Evolutionary conservation across 1,140 invertebrate genomes (phyloP).

Genomic region (Neuroterus valhalla): DNA sequence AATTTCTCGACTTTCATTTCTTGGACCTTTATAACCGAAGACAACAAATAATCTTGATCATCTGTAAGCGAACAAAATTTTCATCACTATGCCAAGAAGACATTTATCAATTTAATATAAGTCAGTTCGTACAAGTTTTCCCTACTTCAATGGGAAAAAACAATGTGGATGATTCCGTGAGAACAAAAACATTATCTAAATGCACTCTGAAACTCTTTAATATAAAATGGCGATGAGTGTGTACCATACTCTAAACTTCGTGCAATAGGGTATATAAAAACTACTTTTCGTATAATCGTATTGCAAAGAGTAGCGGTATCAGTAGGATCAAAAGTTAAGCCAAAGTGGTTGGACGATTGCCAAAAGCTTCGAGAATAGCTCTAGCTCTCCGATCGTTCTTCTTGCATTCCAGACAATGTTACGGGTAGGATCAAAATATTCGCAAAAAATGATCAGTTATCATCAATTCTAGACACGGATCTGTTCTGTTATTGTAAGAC

Average conservation of each 20-base stretch:
- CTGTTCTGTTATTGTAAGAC: neutral
- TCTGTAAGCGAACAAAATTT: too few relatives aligned
- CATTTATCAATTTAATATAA: too few relatives aligned
- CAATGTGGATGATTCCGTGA: too few relatives aligned
- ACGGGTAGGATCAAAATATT: slow-evolving; percentile 7
- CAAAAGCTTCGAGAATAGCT: neutral
- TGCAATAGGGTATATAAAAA: neutral
- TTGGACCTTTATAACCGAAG: too few relatives aligned
- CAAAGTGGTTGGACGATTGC: neutral
- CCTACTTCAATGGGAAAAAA: too few relatives aligned
- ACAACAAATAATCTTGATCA: too few relatives aligned
- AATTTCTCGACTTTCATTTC: too few relatives aligned
- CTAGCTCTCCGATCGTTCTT: neutral
- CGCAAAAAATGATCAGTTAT: slow-evolving; percentile 7
- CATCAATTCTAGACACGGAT: slow-evolving; percentile 8
- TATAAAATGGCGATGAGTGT: neutral
- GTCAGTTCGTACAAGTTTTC: too few relatives aligned
- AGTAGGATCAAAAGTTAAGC: slow-evolving; percentile 15
- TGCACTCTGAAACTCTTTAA: too few relatives aligned
- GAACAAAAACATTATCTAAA: too few relatives aligned
- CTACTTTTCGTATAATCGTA: slow-evolving; percentile 6
- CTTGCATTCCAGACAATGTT: slow-evolving; percentile 19
- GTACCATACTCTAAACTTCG: neutral
- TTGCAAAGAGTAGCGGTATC: neutral
- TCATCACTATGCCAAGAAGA: too few relatives aligned